Evolutionary conservation across 2,113 vertebrate species (phyloP).

Genomic region (Bathybates hornii): DNA sequence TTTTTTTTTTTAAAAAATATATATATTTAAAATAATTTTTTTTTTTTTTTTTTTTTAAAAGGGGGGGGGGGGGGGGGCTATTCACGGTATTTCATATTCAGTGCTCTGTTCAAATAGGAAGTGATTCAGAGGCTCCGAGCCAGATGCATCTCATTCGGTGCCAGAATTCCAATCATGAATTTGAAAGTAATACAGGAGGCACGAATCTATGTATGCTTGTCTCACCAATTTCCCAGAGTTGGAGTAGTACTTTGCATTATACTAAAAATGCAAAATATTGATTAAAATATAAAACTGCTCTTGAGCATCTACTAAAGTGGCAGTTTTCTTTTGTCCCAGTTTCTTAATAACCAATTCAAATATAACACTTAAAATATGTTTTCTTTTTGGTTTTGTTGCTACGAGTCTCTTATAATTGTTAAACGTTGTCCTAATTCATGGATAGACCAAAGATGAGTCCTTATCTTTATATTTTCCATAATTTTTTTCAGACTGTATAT

Average conservation of each 20-base stretch:
- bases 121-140: neutral
- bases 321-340: neutral
- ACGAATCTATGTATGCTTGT: fast-evolving
- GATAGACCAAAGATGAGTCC: neutral
- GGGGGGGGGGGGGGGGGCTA: fast-evolving
- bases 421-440: neutral
- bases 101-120: neutral
- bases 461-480: neutral
- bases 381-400: neutral
- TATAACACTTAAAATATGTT: neutral
- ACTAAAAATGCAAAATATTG: neutral
- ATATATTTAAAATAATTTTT: no score
- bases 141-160: neutral
- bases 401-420: neutral
- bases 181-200: neutral
- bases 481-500: fast-evolving
- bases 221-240: neutral
- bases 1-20: no score
- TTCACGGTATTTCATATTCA: neutral
- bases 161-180: neutral
- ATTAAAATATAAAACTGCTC: neutral
- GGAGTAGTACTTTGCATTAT: neutral
- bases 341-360: neutral
- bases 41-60: no score
- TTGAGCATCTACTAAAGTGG: neutral